A percentile compares a stretch with the other conserved stretches of the same genome.
phyloP scores from a whole-genome alignment of 2,888 invertebrate species.

The Temnothorax ravouxi region DNA sequence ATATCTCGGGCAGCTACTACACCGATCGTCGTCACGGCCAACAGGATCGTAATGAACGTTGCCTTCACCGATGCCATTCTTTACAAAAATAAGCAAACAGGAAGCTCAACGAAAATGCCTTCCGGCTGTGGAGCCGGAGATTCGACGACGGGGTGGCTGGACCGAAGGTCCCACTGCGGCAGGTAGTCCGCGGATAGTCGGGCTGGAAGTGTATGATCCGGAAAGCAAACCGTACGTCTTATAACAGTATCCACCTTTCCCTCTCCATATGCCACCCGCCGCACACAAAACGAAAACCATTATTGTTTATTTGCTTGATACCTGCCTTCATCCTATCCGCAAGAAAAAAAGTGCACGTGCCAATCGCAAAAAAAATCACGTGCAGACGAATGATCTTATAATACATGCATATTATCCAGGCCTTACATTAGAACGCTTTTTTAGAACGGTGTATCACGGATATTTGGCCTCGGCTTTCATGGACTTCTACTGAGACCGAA shows the following conservation, averaged over 20 bases:
- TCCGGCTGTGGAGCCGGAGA: not conserved
- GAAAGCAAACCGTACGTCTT: constrained; percentile 78
- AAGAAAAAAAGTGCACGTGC: not conserved
- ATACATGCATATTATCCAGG: not conserved
- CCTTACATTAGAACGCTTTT: not conserved
- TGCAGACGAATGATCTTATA: not conserved
- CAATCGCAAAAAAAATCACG: not conserved
- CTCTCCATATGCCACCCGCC: constrained; percentile 21
- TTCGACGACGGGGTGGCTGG: constrained; percentile 40
- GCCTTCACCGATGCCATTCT: constrained; percentile 46
- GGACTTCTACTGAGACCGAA: not conserved
- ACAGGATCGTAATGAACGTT: constrained; percentile 28
- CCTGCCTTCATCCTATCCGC: not conserved
- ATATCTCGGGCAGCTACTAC: constrained; percentile 71
- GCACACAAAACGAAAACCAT: constrained; percentile 69
- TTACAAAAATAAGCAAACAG: not conserved
- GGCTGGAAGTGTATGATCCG: constrained; percentile 79
- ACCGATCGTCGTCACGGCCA: constrained; percentile 45
- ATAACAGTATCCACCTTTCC: constrained; percentile 73
- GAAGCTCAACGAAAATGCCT: constrained; percentile 32
- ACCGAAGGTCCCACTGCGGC: constrained; percentile 10
- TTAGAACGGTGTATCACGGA: not conserved
- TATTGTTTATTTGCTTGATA: constrained; percentile 67
- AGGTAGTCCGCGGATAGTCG: constrained; percentile 71
- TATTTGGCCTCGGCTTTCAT: not conserved